These are phyloP conservation scores for Gobiocypris rarus DNA, from an alignment of 2,113 vertebrate species.

Conservation along the genomic window DNA sequence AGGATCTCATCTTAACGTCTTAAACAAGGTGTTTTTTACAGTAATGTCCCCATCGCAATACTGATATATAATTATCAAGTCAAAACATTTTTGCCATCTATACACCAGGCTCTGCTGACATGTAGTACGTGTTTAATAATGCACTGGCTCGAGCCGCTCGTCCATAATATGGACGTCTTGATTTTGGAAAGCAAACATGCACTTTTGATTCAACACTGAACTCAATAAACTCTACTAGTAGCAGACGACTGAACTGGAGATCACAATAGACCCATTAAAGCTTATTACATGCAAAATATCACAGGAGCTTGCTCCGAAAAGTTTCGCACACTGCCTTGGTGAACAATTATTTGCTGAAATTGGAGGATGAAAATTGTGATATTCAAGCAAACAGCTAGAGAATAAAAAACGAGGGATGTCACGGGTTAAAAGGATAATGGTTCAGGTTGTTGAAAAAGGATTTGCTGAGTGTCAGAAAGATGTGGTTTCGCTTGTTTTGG, in stretches of 20 bases:
- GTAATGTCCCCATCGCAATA: too few species aligned
- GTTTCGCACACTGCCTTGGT: background rate
- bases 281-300: conserved; percentile 34
- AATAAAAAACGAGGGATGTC: conserved; percentile 27
- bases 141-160: background rate
- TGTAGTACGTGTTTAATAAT: background rate
- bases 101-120: background rate
- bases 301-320: background rate
- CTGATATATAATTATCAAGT: too few species aligned
- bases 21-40: too few species aligned
- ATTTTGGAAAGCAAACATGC: conserved; percentile 40
- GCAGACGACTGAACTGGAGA: background rate
- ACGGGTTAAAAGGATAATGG: conserved; percentile 35
- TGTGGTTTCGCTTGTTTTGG: conserved; percentile 50
- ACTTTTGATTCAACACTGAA: conserved; percentile 23
- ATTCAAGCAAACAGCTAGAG: background rate
- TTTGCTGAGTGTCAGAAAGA: conserved; percentile 26
- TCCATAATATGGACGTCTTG: background rate
- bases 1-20: too few species aligned
- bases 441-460: conserved; percentile 37
- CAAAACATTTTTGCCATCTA: background rate
- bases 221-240: background rate
- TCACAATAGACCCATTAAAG: conserved; percentile 40
- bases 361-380: conserved; percentile 25
- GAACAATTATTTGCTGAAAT: conserved; percentile 31